These are phyloP conservation scores for Seladonia tumulorum DNA, from an alignment of 2,888 invertebrate species.

Conservation along the genomic window DNA sequence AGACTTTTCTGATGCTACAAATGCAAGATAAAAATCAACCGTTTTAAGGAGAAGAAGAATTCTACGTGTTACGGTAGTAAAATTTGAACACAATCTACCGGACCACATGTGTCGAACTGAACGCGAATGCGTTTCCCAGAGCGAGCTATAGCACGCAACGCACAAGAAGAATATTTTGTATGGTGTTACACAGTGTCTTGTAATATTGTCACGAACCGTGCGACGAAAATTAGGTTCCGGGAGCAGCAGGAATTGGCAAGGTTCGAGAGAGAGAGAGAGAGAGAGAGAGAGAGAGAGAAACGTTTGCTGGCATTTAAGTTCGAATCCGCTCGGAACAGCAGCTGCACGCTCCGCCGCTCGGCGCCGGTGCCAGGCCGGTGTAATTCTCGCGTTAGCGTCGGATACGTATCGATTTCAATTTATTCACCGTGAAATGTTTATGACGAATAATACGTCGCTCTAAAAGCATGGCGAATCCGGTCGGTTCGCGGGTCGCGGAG, in stretches of 20 bases:
- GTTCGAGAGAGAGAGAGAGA: not conserved
- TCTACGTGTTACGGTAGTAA: too few relatives aligned
- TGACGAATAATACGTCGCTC: slow-evolving; percentile 23
- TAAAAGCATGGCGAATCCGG: not conserved
- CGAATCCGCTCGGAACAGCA: not conserved
- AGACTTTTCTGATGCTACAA: too few relatives aligned
- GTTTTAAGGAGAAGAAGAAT: too few relatives aligned
- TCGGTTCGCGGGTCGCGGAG: slow-evolving; percentile 7
- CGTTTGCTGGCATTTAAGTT: not conserved
- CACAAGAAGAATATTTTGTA: not conserved
- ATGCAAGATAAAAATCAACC: too few relatives aligned
- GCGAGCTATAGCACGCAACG: too few relatives aligned
- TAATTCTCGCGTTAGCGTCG: not conserved
- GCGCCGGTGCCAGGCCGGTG: not conserved
- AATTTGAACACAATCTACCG: too few relatives aligned
- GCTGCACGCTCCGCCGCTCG: not conserved
- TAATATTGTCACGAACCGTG: not conserved
- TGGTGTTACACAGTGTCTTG: not conserved
- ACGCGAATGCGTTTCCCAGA: too few relatives aligned
- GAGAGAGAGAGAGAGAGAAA: too few relatives aligned
- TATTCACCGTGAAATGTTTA: slow-evolving; percentile 18
- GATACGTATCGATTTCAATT: slow-evolving; percentile 32
- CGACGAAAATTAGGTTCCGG: not conserved
- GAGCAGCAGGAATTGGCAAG: not conserved
- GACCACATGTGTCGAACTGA: too few relatives aligned